phyloP scores from a whole-genome alignment of 2,113 vertebrate genomes.

The Perognathus longimembris region DNA sequence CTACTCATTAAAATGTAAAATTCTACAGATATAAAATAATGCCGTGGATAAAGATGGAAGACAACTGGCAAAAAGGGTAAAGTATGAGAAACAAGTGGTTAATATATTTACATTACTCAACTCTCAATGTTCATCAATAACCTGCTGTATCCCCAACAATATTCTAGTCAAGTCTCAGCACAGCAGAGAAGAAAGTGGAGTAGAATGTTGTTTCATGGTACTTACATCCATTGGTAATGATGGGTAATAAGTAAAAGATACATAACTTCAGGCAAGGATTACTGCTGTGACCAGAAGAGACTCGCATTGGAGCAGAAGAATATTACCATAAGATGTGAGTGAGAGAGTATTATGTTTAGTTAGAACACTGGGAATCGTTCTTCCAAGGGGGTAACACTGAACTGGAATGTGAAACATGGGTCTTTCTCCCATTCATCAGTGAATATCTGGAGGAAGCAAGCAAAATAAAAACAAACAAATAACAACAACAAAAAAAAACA shows the following conservation, averaged over 20 bases:
- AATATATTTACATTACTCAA: background rate
- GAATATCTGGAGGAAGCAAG: background rate
- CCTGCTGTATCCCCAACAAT: background rate
- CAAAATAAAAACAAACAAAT: background rate
- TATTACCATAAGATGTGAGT: background rate
- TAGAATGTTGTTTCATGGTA: background rate
- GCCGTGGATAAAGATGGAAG: background rate
- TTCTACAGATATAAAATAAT: conserved; percentile 22
- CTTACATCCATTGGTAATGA: background rate
- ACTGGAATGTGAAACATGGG: background rate
- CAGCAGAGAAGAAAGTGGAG: background rate
- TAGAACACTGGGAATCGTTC: background rate
- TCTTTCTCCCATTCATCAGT: background rate
- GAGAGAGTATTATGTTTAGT: background rate
- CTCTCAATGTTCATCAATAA: background rate
- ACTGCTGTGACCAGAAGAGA: background rate
- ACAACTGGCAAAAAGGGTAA: background rate
- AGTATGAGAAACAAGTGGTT: background rate
- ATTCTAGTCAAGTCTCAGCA: background rate
- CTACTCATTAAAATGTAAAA: background rate
- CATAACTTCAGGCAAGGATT: background rate
- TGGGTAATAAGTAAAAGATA: background rate
- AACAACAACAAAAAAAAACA: background rate
- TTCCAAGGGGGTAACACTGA: background rate
- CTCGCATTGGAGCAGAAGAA: too few species aligned